Evolutionary conservation across 2,888 invertebrate genomes (phyloP).

Genomic region (Graphium colonna): DNA sequence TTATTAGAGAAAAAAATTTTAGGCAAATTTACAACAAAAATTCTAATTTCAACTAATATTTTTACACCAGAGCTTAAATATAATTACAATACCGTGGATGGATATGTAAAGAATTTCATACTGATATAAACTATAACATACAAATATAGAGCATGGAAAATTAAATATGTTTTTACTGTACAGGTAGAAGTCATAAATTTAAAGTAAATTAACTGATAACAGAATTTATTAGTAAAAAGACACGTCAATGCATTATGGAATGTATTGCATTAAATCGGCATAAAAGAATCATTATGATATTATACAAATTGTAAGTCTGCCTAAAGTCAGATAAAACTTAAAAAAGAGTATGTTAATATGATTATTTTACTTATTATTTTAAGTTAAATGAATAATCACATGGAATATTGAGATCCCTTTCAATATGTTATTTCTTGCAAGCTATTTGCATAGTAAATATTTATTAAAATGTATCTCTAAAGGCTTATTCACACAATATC

Average conservation of each 20-base stretch:
- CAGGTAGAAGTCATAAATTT: neutral
- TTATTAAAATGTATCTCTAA: neutral
- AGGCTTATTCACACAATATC: constrained; percentile 1
- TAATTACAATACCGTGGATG: neutral
- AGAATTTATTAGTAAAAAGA: neutral
- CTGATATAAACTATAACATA: neutral
- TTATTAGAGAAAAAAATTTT: neutral
- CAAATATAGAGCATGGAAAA: no score
- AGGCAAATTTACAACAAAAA: constrained; percentile 1
- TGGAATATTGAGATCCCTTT: neutral
- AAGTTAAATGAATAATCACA: neutral
- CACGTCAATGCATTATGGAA: neutral
- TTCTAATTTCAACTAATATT: constrained; percentile 8
- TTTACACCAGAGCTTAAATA: constrained; percentile 11
- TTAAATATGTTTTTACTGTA: neutral
- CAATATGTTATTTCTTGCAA: neutral
- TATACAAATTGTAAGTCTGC: no score
- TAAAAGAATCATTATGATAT: no score
- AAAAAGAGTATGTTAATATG: neutral
- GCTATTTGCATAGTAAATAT: neutral
- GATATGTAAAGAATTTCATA: constrained; percentile 9
- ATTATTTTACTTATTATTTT: neutral
- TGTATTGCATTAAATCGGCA: neutral
- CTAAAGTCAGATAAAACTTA: neutral
- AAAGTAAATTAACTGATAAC: neutral